Evolutionary conservation across 2,888 invertebrate genomes (phyloP), one percentile per base, ranked within the genome.

Genomic region (Pachycephus smyrnensis): DNA sequence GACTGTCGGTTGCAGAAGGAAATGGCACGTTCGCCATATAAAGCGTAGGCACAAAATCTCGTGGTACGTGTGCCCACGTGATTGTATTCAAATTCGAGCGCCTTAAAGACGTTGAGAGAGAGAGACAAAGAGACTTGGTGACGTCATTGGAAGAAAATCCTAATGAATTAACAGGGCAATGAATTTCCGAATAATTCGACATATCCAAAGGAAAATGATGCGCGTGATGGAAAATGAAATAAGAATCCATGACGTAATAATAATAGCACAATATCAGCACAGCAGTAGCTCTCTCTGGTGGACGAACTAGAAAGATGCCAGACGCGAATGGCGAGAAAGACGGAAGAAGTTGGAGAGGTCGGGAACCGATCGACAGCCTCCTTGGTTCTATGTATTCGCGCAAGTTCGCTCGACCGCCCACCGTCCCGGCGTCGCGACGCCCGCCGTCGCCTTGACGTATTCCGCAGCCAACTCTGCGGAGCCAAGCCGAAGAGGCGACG

Each of bases 341-440:
- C 84, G 87, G 85, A 84, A 84, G 80, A 84, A 86, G 86, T 89
- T 88, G 88, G 87, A 87, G 85, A 89, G 89, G 89, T 89, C 89
- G 87, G 88, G 88, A 89, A 88, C 89, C 88, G 87, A 88, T 89
- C 86, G 86, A 84, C 84, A 35, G 32, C 35, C 36, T 35, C 23
- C 73, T 23, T 33, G 15, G 15, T 35, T 15, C 73, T 32, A 30
- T 15, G 71, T 30, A 71, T 71, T 71, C 30, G 80, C 77, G 77
- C 55, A 73, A 76, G 75, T 84, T 82, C 79, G 86, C 84, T 83
- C 85, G 40, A 40, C 40, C 85, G 85, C 86, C 88, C 86, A 88
- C 40, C 4, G 15, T 40, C 89, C 86, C 87, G 84, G 77, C 85
- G 85, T 83, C 84, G 83, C 81, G 85, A 82, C 83, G 82, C 79